Base-by-base conservation (phyloP, 2,888 invertebrate genomes). In the Drosophila buzzatii region DNA sequence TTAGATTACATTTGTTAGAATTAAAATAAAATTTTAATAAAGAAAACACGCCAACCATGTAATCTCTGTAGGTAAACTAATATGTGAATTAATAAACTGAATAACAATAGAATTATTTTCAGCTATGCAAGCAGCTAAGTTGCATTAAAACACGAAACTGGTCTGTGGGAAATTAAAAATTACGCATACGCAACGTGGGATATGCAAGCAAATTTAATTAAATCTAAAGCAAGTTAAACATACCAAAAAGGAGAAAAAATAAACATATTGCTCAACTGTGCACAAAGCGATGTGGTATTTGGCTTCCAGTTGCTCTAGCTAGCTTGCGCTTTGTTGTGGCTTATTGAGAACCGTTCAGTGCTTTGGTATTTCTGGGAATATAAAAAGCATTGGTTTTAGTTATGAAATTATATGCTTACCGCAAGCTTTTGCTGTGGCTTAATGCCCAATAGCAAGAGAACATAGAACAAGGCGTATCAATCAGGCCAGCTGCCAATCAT, bases 371-470 rank as follows among this genome's bases (percentile, higher is more conserved):
- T 66, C 70, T 62, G n/a, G 18, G n/a, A n/a, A 41, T 31, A 51
- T 23, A 61, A 63, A 49, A 60, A n/a, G n/a, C 20, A 58, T 79
- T 51, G 59, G 53, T 52, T 73, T 67, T 62, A 53, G 23, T 60
- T 77, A 67, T 76, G 62, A 82, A 87, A 85, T 79, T 75, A 79
- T 79, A 73, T 77, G 72, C 75, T 69, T 47, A 73, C 89, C 86
- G 56, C 84, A 85, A 79, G 84, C 89, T 70, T 84, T 88, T 84
- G 84, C 76, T 83, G 89, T 88, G 84, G 84, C 81, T 83, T 73
- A 52, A 77, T 78, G 65, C 69, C 76, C 71, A 76, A 82, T 79
- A 33, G 18, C 18, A 4, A 20, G 16, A 33, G 45, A 20, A 10
- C 1, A 55, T 37, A 35, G 42, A 52, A 51, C n/a, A 61, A 76